Conservation (phyloP, 1,140 invertebrate genomes). For the Brachionus paranguensis region DNA sequence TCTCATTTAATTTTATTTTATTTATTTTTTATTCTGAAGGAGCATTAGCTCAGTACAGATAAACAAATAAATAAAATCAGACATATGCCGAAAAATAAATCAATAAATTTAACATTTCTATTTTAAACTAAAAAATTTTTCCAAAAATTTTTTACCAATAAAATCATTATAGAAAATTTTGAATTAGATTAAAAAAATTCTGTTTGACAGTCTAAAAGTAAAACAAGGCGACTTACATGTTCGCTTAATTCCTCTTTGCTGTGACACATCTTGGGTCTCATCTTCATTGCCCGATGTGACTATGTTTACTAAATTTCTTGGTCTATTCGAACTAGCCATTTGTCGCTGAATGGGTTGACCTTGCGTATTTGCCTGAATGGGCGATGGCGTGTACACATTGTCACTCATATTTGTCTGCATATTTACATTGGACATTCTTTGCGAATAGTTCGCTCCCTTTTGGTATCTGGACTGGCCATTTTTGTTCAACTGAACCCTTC, state of each 20-base stretch:
- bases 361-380: neutral
- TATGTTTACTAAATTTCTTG: constrained; percentile 35
- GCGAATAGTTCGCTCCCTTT: neutral
- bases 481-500: constrained; percentile 2
- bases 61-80: too few species aligned
- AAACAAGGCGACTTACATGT: neutral
- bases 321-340: neutral
- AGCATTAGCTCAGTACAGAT: too few species aligned
- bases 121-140: too few species aligned
- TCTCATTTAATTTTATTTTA: too few species aligned
- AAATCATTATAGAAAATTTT: too few species aligned
- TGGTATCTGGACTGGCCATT: neutral
- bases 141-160: too few species aligned
- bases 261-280: neutral
- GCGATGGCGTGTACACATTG: neutral
- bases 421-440: neutral
- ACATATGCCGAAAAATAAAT: too few species aligned
- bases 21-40: too few species aligned
- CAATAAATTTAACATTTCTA: too few species aligned
- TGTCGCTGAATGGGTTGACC: neutral
- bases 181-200: neutral
- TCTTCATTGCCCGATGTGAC: constrained; percentile 32
- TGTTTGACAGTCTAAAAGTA: neutral
- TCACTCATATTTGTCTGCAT: neutral
- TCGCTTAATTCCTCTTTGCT: constrained; percentile 30